Conservation (phyloP, 2,113 vertebrate genomes). For the Pantherophis guttatus region DNA sequence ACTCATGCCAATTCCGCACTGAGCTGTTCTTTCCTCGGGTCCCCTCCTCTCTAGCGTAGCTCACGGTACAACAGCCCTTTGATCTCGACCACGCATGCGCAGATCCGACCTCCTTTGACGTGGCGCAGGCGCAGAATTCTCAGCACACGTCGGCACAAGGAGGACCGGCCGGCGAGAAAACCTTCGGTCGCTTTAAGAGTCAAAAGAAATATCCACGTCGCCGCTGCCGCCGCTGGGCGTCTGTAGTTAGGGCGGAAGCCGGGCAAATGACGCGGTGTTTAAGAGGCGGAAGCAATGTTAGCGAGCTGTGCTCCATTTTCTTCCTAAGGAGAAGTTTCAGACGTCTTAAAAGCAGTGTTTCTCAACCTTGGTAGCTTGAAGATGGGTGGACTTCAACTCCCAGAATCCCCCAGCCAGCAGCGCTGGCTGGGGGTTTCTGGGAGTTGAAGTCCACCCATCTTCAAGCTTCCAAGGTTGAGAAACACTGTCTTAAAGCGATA, state of each 20-base stretch:
- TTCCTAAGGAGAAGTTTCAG: not conserved
- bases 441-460: no score
- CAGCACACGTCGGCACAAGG: conserved; percentile 10
- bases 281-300: not conserved
- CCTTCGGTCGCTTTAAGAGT: not conserved
- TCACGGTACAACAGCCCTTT: no score
- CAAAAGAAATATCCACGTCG: not conserved
- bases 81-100: not conserved
- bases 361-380: no score
- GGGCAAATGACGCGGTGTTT: not conserved
- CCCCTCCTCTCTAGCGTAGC: not conserved
- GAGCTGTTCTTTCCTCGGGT: not conserved
- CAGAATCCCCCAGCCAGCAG: no score
- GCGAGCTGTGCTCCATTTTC: not conserved
- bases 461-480: no score
- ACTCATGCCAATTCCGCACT: not conserved
- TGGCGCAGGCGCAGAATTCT: not conserved
- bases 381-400: no score
- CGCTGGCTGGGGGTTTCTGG: no score
- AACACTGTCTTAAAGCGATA: not conserved
- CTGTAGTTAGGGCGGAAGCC: not conserved
- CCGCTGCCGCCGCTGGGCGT: not conserved
- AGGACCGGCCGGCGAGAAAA: not conserved
- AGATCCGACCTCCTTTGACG: no score
- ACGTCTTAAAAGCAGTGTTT: not conserved